Evolutionary conservation across 2,113 vertebrate genomes (phyloP).

Genomic region (Cercocebus atys): DNA sequence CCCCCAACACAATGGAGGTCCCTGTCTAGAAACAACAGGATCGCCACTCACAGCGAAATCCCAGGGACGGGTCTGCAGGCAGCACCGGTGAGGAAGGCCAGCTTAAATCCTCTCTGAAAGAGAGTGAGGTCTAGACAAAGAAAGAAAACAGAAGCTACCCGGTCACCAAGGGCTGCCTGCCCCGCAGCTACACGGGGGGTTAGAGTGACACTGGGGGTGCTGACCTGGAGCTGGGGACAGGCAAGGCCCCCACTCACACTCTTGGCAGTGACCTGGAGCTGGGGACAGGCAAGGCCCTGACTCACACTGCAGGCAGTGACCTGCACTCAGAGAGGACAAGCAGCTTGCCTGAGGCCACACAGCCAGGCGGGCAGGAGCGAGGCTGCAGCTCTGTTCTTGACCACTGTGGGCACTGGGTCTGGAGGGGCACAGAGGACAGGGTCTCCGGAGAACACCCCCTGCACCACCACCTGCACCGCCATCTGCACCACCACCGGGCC

Average conservation of each 20-base stretch:
- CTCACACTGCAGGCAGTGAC: no score
- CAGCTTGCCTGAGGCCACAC: background rate
- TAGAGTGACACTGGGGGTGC: background rate
- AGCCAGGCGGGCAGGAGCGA: background rate
- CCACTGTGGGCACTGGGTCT: rapidly evolving
- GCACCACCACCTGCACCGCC: background rate
- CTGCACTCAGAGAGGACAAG: background rate
- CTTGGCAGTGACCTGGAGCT: no score
- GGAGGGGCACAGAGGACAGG: background rate
- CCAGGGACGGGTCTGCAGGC: background rate
- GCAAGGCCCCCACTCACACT: background rate
- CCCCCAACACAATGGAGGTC: background rate
- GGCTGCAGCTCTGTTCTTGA: background rate
- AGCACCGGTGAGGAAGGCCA: background rate
- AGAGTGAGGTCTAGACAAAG: background rate
- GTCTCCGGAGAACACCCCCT: background rate
- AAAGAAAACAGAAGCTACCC: background rate
- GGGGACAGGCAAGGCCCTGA: background rate
- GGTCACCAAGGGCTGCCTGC: background rate
- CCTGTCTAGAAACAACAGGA: background rate
- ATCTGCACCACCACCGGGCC: background rate
- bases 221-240: no score
- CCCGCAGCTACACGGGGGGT: background rate
- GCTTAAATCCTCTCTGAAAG: background rate
- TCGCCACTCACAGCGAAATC: background rate